Base-by-base conservation (phyloP, 2,888 invertebrate species). In the Dendrolimus pini region DNA sequence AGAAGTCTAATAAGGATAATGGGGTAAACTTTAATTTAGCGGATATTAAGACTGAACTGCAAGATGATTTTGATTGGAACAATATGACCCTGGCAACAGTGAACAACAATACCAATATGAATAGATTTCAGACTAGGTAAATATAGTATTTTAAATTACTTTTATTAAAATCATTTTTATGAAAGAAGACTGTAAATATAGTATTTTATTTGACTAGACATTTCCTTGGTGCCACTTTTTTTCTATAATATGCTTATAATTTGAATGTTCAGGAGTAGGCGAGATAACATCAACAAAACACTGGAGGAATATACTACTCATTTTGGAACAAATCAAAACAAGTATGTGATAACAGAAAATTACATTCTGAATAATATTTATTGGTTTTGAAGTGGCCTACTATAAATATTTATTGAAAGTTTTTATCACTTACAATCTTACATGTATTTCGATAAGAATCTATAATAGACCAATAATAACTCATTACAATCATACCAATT, bases 71-170 rank as follows among this genome's bases (percentile, higher is more conserved):
- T 62, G 89, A 90, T 66, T 89, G 88, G 89, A 87, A 79, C 67
- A 87, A 87, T 61, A 91, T 90, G 91, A 78, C 85, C 54, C 72
- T 91, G 55, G 91, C 91, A 18, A 89, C 89, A 12, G 77, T 91
- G 7, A 85, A 84, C 64, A 83, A 84, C 60, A 89, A 83, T 61
- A 71, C 78, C n/a, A 83, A 82, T 65, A 67, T 82, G 1, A 81
- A 83, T 62, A 83, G 83, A 68, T 87, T 85, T 70, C 89, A 85
- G 67, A 68, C 83, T 52, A 83, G 91, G 92, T 91, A 74, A 82
- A 85, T 86, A 55, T 41, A 57, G 53, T 57, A 30, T 52, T 56
- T 53, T 41, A 30, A 30, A 6, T 30, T 30, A 3, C 30, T 56
- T 7, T 56, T 41, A 30, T 42, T 58, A 53, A 56, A 54, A 41